Percentiles rank a stretch among this genome's conserved stretches.
Evolutionary conservation across 1,140 invertebrate genomes (phyloP).

Genomic region (Oncopodura yosiiana): DNA sequence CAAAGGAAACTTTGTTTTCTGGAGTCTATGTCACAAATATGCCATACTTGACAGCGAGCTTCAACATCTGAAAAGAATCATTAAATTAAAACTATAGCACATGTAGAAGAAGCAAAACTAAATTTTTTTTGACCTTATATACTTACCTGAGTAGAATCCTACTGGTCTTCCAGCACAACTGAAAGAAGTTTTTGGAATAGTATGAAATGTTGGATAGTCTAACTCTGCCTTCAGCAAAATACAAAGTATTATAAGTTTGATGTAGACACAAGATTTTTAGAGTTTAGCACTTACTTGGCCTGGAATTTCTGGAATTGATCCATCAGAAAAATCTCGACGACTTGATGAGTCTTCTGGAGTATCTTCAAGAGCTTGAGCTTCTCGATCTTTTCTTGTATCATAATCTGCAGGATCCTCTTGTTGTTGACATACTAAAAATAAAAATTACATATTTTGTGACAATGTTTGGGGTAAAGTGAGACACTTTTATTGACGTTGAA

Average conservation of each 20-base stretch:
- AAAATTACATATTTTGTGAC: too few species aligned
- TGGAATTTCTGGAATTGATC: too few species aligned
- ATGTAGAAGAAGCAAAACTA: neutral
- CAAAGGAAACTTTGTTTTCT: slow-evolving; percentile 55
- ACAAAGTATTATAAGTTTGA: too few species aligned
- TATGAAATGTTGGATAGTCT: slow-evolving; percentile 25
- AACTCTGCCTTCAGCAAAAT: slow-evolving; percentile 19
- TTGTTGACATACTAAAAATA: too few species aligned
- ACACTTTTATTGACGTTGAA: too few species aligned
- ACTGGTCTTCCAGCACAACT: slow-evolving; percentile 18
- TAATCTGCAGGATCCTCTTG: too few species aligned
- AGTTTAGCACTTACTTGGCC: too few species aligned
- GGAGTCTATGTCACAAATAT: slow-evolving; percentile 27
- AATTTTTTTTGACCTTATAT: neutral
- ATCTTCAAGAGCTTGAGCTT: too few species aligned
- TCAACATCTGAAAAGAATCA: slow-evolving; percentile 23
- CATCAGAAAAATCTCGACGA: too few species aligned
- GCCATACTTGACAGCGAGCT: slow-evolving; percentile 32
- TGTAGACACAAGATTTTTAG: too few species aligned
- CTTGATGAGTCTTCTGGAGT: neutral
- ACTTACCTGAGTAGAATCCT: slow-evolving; percentile 28
- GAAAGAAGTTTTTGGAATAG: slow-evolving; percentile 29
- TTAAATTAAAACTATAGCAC: neutral
- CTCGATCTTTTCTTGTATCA: too few species aligned
- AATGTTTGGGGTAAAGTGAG: too few species aligned